Conservation (phyloP, 2,888 invertebrate genomes). For the Cristatella mucedo region DNA sequence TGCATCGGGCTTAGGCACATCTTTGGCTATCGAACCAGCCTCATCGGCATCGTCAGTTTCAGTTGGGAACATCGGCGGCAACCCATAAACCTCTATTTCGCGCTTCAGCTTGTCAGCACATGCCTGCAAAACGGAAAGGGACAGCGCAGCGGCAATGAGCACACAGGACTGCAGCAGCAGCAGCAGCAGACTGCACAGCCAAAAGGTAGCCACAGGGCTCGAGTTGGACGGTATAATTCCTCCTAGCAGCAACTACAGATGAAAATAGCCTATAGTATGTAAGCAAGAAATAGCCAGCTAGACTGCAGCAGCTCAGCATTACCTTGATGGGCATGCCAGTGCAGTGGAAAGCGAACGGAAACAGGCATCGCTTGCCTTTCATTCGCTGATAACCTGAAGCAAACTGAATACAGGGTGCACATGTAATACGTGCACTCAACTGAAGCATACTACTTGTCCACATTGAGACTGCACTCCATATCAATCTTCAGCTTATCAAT, state of each 20-base stretch:
- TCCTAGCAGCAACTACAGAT: no score
- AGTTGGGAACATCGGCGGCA: conserved; percentile 70
- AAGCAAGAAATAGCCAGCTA: not conserved
- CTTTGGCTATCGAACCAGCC: conserved; percentile 37
- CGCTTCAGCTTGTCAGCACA: conserved; percentile 90
- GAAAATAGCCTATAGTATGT: not conserved
- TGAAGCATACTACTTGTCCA: no score
- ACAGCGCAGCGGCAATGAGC: no score
- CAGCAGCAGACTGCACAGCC: no score
- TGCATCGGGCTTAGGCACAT: conserved; percentile 31
- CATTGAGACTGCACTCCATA: no score
- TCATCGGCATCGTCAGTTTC: conserved; percentile 35
- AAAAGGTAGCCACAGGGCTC: no score
- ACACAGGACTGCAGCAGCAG: no score
- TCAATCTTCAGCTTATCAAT: no score
- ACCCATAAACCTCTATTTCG: conserved; percentile 79
- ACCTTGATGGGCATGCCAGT: conserved; percentile 97
- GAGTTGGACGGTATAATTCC: no score
- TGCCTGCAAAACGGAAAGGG: conserved; percentile 43
- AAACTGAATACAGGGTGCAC: conserved; percentile 60
- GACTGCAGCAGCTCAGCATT: conserved; percentile 1
- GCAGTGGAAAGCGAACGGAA: conserved; percentile 96
- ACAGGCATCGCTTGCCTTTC: conserved; percentile 72
- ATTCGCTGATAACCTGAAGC: conserved; percentile 76
- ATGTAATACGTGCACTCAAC: no score